Evolutionary conservation across 2,888 invertebrate species (phyloP).

Genomic region (Mantis religiosa): DNA sequence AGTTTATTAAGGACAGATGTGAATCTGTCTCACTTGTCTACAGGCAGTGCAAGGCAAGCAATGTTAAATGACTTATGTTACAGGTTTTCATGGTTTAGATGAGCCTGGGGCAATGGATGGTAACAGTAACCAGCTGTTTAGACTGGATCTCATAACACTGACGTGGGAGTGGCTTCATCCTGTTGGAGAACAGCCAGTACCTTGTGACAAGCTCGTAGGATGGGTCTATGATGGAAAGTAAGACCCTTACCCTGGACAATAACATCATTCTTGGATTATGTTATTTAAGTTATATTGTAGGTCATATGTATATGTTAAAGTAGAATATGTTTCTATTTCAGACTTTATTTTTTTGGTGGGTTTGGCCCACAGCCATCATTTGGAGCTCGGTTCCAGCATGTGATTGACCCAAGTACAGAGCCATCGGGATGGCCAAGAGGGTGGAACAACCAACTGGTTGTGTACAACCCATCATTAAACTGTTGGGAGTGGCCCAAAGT

Average conservation of each 20-base stretch:
- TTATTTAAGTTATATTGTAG: no score
- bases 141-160: constrained; percentile 33
- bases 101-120: constrained; percentile 7
- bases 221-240: constrained; percentile 37
- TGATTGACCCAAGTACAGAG: constrained; percentile 27
- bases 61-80: no score
- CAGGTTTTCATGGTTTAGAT: constrained; percentile 4
- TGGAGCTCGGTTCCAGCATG: constrained; percentile 23
- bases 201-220: constrained; percentile 37
- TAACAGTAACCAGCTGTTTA: constrained; percentile 34
- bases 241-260: not conserved
- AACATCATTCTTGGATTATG: no score
- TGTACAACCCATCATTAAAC: constrained; percentile 36
- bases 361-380: constrained; percentile 35
- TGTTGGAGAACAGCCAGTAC: constrained; percentile 32
- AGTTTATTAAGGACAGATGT: no score
- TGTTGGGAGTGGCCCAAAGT: constrained; percentile 38
- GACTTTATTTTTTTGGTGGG: constrained; percentile 40
- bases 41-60: no score
- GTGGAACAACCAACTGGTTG: constrained; percentile 42
- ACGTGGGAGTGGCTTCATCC: constrained; percentile 34
- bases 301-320: no score
- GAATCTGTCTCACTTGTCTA: no score
- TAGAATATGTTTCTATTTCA: constrained; percentile 22
- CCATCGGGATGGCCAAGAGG: constrained; percentile 32